Percentiles rank a stretch among this genome's conserved stretches.
Evolutionary conservation across 2,113 vertebrate species (phyloP).

Genomic region (Melierax canorus): DNA sequence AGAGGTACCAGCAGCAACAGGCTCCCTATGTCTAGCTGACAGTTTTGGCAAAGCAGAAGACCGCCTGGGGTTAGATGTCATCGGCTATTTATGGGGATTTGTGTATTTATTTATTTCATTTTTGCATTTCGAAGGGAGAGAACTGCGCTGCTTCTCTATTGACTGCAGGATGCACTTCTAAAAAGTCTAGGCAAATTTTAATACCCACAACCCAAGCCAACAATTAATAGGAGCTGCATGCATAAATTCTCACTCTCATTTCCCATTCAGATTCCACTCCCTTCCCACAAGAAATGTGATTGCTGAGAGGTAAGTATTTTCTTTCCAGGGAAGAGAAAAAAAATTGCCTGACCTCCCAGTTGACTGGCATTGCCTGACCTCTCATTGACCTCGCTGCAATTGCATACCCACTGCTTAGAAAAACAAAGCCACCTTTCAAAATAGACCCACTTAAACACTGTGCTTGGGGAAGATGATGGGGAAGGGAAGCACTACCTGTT

Average conservation of each 20-base stretch:
- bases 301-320: slow-evolving; percentile 11
- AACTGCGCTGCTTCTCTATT: background rate
- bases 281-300: slow-evolving; percentile 6
- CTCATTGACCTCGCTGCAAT: background rate
- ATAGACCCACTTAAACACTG: background rate
- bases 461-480: background rate
- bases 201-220: background rate
- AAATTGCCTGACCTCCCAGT: background rate
- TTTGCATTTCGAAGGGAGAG: background rate
- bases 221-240: slow-evolving; percentile 24
- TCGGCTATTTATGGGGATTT: slow-evolving; percentile 7
- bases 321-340: slow-evolving; percentile 3
- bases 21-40: background rate
- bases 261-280: background rate
- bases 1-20: slow-evolving; percentile 12
- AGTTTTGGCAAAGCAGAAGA: slow-evolving; percentile 25
- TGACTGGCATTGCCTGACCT: slow-evolving; percentile 40
- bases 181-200: slow-evolving; percentile 1
- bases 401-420: background rate
- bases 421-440: slow-evolving; percentile 40
- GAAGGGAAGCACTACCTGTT: background rate
- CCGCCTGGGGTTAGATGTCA: slow-evolving; percentile 10
- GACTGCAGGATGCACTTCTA: background rate
- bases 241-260: background rate
- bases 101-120: slow-evolving; percentile 6